A percentile compares a stretch with the other conserved stretches of the same genome.
Conservation (phyloP, 1,140 invertebrate genomes). For the Acromyrmex echinatior region DNA sequence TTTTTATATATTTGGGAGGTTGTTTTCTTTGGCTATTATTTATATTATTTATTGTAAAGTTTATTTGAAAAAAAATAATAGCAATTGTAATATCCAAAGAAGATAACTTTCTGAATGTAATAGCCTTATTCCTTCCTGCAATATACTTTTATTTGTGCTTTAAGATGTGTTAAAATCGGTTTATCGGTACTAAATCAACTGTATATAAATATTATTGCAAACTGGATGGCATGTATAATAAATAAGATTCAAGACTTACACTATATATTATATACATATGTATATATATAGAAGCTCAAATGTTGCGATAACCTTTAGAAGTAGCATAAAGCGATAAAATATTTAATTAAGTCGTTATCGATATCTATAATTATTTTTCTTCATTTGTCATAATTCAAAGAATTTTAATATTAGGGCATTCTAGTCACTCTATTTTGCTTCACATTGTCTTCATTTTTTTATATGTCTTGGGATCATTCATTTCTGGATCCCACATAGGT, state of each 20-base stretch:
- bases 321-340: slow-evolving; percentile 84
- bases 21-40: slow-evolving; percentile 86
- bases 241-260: background rate
- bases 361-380: slow-evolving; percentile 14
- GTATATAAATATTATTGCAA: slow-evolving; percentile 1
- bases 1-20: slow-evolving; percentile 90
- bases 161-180: slow-evolving; percentile 30
- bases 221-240: slow-evolving; percentile 29
- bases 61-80: slow-evolving; percentile 36
- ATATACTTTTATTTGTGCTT: slow-evolving; percentile 73
- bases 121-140: slow-evolving; percentile 86
- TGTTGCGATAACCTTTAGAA: slow-evolving; percentile 74
- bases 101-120: slow-evolving; percentile 85
- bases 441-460: slow-evolving; percentile 84
- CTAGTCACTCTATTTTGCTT: slow-evolving; percentile 83
- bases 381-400: slow-evolving; percentile 3
- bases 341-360: slow-evolving; percentile 9
- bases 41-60: slow-evolving; percentile 68
- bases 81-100: slow-evolving; percentile 71
- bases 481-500: slow-evolving; percentile 84
- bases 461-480: slow-evolving; percentile 83
- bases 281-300: slow-evolving; percentile 53
- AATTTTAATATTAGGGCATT: background rate
- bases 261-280: too few species aligned
- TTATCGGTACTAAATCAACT: slow-evolving; percentile 33